These are phyloP conservation scores for Perizoma affinitatum DNA, from an alignment of 2,888 invertebrate genomes.

Conservation along the genomic window DNA sequence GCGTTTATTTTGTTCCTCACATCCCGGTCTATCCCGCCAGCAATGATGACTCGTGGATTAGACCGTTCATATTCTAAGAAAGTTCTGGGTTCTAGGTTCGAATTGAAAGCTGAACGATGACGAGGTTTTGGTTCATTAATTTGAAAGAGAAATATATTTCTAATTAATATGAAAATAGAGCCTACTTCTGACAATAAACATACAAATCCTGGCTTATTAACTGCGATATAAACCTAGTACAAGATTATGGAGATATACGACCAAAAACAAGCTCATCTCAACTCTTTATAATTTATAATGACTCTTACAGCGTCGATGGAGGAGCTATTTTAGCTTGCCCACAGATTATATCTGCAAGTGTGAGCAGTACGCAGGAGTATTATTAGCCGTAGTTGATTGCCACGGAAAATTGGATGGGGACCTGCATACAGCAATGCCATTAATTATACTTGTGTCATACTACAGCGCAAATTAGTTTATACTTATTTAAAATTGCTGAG, in stretches of 20 bases:
- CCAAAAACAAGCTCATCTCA: conserved; percentile 12
- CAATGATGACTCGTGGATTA: no score
- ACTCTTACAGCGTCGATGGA: conserved; percentile 3
- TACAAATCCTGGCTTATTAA: not conserved
- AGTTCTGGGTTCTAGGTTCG: no score
- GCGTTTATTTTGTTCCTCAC: no score
- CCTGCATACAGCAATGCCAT: conserved; percentile 53
- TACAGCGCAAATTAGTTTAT: conserved; percentile 39
- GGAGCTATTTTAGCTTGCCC: conserved; percentile 28
- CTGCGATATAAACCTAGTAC: conserved; percentile 15
- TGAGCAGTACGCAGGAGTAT: conserved; percentile 54
- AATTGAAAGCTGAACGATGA: no score
- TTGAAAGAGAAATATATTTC: no score
- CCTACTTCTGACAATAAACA: no score
- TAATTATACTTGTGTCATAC: conserved; percentile 49
- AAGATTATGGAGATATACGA: conserved; percentile 30
- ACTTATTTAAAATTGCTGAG: conserved; percentile 15
- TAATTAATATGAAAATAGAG: no score
- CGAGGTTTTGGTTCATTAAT: no score
- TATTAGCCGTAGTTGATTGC: conserved; percentile 71
- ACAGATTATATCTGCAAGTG: conserved; percentile 44
- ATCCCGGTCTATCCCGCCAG: no score
- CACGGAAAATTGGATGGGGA: conserved; percentile 67
- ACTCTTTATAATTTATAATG: conserved; percentile 6
- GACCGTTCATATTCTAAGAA: no score